A percentile compares a stretch with the other conserved stretches of the same genome.
Conservation (phyloP, 2,797 vertebrate genomes). For the Crax fasciolata region DNA sequence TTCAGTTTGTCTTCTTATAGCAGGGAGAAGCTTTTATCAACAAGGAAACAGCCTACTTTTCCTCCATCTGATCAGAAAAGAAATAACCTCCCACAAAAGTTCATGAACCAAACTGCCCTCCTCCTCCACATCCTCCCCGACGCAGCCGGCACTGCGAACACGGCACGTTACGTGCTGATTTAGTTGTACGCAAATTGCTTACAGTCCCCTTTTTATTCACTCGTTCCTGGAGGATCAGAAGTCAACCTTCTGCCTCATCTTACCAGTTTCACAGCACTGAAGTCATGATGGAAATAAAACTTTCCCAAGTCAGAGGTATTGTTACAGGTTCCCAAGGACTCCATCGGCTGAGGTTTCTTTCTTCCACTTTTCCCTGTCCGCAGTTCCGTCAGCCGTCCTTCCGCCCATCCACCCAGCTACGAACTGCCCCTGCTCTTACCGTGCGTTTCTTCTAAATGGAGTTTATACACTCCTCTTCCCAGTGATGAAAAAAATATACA, state of each 20-base stretch:
- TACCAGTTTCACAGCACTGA: neutral
- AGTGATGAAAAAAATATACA: rapidly evolving
- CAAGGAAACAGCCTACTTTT: slow-evolving; percentile 32
- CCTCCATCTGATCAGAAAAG: slow-evolving; percentile 1
- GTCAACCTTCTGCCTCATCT: neutral
- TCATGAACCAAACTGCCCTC: slow-evolving; percentile 49
- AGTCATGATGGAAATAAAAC: slow-evolving; percentile 6
- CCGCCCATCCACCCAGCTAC: neutral
- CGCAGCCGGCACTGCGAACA: neutral
- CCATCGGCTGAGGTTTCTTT: neutral
- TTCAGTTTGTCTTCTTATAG: neutral
- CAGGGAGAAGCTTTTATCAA: slow-evolving; percentile 1
- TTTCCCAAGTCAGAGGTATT: neutral
- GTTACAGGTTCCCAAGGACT: slow-evolving; percentile 34
- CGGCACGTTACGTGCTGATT: neutral
- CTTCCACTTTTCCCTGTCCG: neutral
- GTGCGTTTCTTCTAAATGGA: neutral
- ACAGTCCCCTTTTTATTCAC: neutral
- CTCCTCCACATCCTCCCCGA: slow-evolving; percentile 36
- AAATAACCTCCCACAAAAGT: slow-evolving; percentile 58
- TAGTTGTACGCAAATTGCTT: neutral
- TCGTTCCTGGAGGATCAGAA: neutral
- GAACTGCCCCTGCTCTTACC: neutral
- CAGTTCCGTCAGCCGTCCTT: neutral
- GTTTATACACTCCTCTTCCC: neutral